Evolutionary conservation across 2,797 vertebrate genomes (phyloP), one percentile per base, ranked within the genome.

Genomic region (Poliocrania exsul): DNA sequence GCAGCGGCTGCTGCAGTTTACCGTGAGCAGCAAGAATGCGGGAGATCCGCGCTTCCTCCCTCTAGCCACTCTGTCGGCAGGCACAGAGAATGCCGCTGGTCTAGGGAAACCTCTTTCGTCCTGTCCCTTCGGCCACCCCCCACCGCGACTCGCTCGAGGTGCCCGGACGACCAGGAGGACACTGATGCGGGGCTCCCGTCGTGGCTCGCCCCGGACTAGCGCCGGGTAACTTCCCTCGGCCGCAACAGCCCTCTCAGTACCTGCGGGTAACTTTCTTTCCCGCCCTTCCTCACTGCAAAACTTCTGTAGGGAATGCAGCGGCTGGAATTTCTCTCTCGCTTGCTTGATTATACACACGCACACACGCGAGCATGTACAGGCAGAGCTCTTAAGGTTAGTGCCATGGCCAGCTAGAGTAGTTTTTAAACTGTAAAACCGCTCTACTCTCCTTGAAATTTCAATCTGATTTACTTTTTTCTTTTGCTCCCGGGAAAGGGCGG

Each of bases 401-500:
- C 24, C 54, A 38, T n/a, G 73, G 46, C 33, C 70, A 42, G 12
- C 66, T 46, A 23, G 73, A 53, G 56, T 5, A 73, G 82, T 33
- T 65, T 51, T 54, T 56, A 58, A 75, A 62, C 24, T 47, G n/a
- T 42, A 57, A 92, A 91, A 24, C 19, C 5, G 24, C 54, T 77
- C 62, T 53, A 13, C 33, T 66, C 57, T 58, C 47, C 56, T 57
- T 81, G 46, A 81, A 61, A 87, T 74, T 40, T 33, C 16, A 56
- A 73, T 57, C 49, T 62, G 37, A 58, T 29, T 13, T 20, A 23
- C 5, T 2, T 2, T 10, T 8, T 26, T 2, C 7, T 8, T 4
- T 12, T 8, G 10, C 26, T 25, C 1, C 6, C 2, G 5, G 33
- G 1, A 6, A 9, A 4, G 2, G 1, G 24, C 7, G 7, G 14